Base-by-base conservation (phyloP, 2,797 vertebrate genomes). In the Chrosomus eos region DNA sequence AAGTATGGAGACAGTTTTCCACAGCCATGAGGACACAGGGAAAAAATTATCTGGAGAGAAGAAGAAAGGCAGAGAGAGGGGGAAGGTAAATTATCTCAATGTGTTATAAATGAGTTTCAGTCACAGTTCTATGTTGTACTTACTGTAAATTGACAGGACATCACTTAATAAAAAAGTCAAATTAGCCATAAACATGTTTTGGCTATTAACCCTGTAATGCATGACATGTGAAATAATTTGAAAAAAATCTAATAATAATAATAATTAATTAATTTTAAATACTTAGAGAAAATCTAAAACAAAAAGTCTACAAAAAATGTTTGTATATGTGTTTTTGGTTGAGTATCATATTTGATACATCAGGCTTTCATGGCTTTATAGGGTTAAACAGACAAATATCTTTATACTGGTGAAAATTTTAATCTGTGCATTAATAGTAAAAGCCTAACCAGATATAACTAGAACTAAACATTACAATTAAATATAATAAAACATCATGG, bases 61-160 rank as follows among this genome's bases (percentile, higher is more conserved):
- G 90, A 96, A 91, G 90, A 90, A 95, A 91, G 89, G 91, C 18
- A 89, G 90, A 85, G 94, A 95, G 2, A 93, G 92, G 68, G 94
- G 91, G 72, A 96, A 96, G 95, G 95, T 96, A 73, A 8, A 79
- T 55, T 31, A 48, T 36, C 5, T 38, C 2, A 9, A 5, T 58
- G 11, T 40, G 21, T 36, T 40, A 19, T 26, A 68, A 36, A 26
- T 4, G 5, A 55, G 11, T 75, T 36, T 36, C 19, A 55, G 21
- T 55, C 21, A 72, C 51, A 10, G 78, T 70, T 73, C 11, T 73
- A 7, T 33, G 9, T 38, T 83, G 7, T 75, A 18, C 16, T 62
- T 31, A 45, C 28, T 73, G 40, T 60, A 62, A 70, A 80, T 53
- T 19, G 68, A 55, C 78, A 68, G 13, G 26, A 26, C 23, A 58